phyloP scores from a whole-genome alignment of 1,140 invertebrate genomes.

The Trachymyrmex cornetzi region DNA sequence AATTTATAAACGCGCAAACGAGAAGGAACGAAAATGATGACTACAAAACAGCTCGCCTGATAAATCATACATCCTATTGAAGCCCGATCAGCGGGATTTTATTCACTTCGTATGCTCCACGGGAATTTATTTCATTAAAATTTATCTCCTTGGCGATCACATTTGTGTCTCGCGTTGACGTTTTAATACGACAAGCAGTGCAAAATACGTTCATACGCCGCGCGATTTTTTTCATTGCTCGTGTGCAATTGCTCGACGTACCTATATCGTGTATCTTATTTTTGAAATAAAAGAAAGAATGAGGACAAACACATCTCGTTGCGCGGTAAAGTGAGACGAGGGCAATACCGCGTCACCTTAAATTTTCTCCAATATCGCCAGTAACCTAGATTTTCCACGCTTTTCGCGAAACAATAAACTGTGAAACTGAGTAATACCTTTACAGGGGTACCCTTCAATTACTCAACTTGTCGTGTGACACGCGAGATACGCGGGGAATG shows the following conservation, averaged over 20 bases:
- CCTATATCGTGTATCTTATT: conserved; percentile 13
- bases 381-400: background rate
- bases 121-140: conserved; percentile 59
- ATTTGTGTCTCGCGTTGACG: conserved; percentile 11
- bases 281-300: background rate
- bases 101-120: conserved; percentile 17
- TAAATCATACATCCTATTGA: conserved; percentile 57
- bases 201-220: background rate
- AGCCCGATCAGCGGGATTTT: conserved; percentile 54
- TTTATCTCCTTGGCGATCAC: conserved; percentile 31
- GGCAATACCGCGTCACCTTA: conserved; percentile 35
- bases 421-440: conserved; percentile 40
- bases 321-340: background rate
- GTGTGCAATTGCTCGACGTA: conserved; percentile 7
- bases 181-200: conserved; percentile 18
- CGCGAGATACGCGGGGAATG: conserved; percentile 32
- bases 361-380: conserved; percentile 36
- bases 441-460: conserved; percentile 44
- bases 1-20: conserved; percentile 50
- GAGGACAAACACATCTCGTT: background rate
- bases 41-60: conserved; percentile 40
- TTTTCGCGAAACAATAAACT: conserved; percentile 51
- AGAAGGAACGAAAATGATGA: conserved; percentile 24
- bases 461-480: conserved; percentile 53
- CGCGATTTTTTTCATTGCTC: conserved; percentile 16